phyloP scores from a whole-genome alignment of 2,797 vertebrate species.

The Sebastes itinus region DNA sequence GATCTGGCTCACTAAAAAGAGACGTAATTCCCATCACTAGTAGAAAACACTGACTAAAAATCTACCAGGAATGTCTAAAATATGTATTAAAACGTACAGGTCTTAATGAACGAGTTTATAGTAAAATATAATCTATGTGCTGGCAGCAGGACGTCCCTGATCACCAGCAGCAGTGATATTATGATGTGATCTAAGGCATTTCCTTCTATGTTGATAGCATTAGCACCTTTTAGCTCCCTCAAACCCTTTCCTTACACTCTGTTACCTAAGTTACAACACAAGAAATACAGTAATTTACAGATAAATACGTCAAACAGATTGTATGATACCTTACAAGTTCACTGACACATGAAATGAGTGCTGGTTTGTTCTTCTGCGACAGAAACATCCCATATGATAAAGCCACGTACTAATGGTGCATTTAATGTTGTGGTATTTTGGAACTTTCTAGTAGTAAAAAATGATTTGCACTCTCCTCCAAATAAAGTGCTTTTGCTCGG shows the following conservation, averaged over 20 bases:
- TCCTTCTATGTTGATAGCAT: not conserved
- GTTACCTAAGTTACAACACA: no score
- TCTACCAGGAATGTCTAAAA: not conserved
- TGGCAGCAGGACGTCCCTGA: not conserved
- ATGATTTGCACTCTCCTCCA: not conserved
- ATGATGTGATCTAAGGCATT: not conserved
- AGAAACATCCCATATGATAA: not conserved
- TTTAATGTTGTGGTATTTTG: fast-evolving
- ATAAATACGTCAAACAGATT: not conserved
- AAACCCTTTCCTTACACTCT: no score
- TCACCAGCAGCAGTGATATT: not conserved
- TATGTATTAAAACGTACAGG: not conserved
- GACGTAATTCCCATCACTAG: no score
- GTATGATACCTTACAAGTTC: not conserved
- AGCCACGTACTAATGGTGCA: not conserved
- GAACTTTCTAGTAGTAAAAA: not conserved
- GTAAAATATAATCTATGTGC: no score
- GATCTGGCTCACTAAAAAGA: no score
- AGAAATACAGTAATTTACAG: not conserved
- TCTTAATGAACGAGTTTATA: not conserved
- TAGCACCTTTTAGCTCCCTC: constrained; percentile 5
- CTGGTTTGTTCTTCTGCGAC: not conserved
- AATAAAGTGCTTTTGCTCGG: fast-evolving
- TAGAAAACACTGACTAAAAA: not conserved
- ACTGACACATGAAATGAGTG: not conserved